Evolutionary conservation across 2,797 vertebrate genomes (phyloP).

Genomic region (Gambusia yucatana): DNA sequence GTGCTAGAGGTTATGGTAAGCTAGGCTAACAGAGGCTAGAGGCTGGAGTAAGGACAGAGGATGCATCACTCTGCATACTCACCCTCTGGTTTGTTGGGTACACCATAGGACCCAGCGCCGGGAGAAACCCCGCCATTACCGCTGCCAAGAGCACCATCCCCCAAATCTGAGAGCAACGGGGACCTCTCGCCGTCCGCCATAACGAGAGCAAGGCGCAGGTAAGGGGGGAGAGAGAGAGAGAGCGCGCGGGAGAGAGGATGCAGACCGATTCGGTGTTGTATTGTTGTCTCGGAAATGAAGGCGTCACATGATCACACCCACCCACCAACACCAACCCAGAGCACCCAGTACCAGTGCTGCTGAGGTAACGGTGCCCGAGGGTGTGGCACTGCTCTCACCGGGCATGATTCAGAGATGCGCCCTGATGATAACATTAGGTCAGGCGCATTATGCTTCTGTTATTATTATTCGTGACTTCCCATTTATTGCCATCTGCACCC

Average conservation of each 20-base stretch:
- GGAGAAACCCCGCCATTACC: slow-evolving; percentile 84
- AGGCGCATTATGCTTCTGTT: not conserved
- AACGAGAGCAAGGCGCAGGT: slow-evolving; percentile 72
- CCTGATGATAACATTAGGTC: not conserved
- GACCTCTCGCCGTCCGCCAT: slow-evolving; percentile 95
- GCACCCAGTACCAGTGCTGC: slow-evolving; percentile 53
- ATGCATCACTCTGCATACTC: slow-evolving; percentile 71
- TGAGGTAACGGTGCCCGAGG: slow-evolving; percentile 69
- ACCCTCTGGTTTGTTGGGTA: slow-evolving; percentile 86
- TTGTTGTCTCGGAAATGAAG: slow-evolving; percentile 81
- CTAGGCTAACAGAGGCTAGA: slow-evolving; percentile 36
- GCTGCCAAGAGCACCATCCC: slow-evolving; percentile 84
- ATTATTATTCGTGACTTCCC: not conserved
- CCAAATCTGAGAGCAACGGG: slow-evolving; percentile 88
- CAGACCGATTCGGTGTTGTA: slow-evolving; percentile 60
- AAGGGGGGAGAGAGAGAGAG: slow-evolving; percentile 31
- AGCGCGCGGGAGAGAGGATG: slow-evolving; percentile 46
- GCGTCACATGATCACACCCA: slow-evolving; percentile 77
- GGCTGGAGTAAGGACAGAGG: slow-evolving; percentile 33
- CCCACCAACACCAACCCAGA: slow-evolving; percentile 14
- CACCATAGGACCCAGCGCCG: slow-evolving; percentile 81
- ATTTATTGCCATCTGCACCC: not conserved
- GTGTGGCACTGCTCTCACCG: slow-evolving; percentile 44
- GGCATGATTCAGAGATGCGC: slow-evolving; percentile 4
- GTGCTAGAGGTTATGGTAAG: slow-evolving; percentile 37